Evolutionary conservation across 1,140 invertebrate species (phyloP).

Genomic region (Mycetomoellerius zeteki): DNA sequence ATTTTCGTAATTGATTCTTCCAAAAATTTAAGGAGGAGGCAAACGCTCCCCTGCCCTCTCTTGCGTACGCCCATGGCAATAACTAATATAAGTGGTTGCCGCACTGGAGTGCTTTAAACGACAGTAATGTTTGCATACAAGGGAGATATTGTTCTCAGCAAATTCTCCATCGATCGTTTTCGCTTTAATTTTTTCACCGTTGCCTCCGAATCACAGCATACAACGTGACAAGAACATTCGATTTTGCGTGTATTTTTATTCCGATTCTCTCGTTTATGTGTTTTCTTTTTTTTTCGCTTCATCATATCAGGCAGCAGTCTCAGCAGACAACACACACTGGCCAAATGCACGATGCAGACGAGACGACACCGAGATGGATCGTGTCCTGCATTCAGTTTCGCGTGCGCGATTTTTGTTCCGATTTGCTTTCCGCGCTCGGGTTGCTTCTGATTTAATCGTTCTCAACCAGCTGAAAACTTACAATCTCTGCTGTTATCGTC

Average conservation of each 20-base stretch:
- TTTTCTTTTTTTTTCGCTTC: constrained; percentile 14
- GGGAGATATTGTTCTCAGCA: not conserved
- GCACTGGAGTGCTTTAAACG: not conserved
- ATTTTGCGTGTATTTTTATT: not conserved
- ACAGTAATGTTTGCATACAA: not conserved
- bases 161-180: not conserved
- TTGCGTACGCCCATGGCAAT: too few relatives aligned
- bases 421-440: constrained; percentile 54
- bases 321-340: constrained; percentile 79
- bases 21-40: too few relatives aligned
- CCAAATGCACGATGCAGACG: constrained; percentile 82
- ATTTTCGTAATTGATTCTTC: too few relatives aligned
- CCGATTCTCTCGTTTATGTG: not conserved
- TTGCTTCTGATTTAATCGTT: constrained; percentile 66
- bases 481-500: constrained; percentile 85
- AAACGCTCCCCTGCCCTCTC: too few relatives aligned
- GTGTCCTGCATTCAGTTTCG: constrained; percentile 82
- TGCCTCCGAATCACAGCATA: constrained; percentile 47
- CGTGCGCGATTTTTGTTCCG: constrained; percentile 71
- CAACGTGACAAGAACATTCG: not conserved
- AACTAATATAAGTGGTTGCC: too few relatives aligned
- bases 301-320: constrained; percentile 75
- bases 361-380: constrained; percentile 84
- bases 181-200: not conserved
- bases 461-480: constrained; percentile 82